Percentiles rank a stretch among this genome's conserved stretches.
phyloP scores from a whole-genome alignment of 2,888 invertebrate genomes.

The Drosophila demipolita region DNA sequence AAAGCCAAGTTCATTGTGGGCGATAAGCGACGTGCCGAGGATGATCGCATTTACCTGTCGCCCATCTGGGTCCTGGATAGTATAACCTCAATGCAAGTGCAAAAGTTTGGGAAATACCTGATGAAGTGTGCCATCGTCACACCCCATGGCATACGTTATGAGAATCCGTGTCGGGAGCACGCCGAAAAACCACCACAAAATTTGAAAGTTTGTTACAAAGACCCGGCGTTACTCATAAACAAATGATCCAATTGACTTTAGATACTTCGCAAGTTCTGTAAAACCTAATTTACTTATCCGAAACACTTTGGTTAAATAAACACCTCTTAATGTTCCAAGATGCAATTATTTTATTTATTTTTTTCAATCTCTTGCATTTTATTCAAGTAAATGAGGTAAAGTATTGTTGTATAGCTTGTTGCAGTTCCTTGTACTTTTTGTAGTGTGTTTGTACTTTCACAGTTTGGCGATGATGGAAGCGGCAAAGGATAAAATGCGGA shows the following conservation, averaged over 20 bases:
- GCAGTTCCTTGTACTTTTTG: slow-evolving; percentile 44
- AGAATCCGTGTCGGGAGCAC: slow-evolving; percentile 36
- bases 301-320: slow-evolving; percentile 8
- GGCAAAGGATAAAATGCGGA: slow-evolving; percentile 6
- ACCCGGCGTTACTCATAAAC: slow-evolving; percentile 57
- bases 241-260: slow-evolving; percentile 30
- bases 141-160: slow-evolving; percentile 60
- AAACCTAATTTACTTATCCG: neutral
- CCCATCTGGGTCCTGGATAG: slow-evolving; percentile 89
- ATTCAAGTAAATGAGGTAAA: slow-evolving; percentile 62
- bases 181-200: neutral
- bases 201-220: slow-evolving; percentile 24
- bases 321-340: slow-evolving; percentile 14
- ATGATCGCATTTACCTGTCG: slow-evolving; percentile 85
- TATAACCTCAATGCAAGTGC: slow-evolving; percentile 86
- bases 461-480: slow-evolving; percentile 34
- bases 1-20: slow-evolving; percentile 87
- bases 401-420: slow-evolving; percentile 57
- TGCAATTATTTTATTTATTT: slow-evolving; percentile 56
- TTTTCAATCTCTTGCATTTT: slow-evolving; percentile 41
- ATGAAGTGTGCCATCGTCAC: slow-evolving; percentile 69
- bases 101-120: slow-evolving; percentile 85
- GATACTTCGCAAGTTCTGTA: neutral
- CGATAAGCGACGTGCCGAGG: slow-evolving; percentile 76
- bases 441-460: slow-evolving; percentile 58